Evolutionary conservation across 1,140 invertebrate species (phyloP).

Genomic region (Eubasilissa regina): DNA sequence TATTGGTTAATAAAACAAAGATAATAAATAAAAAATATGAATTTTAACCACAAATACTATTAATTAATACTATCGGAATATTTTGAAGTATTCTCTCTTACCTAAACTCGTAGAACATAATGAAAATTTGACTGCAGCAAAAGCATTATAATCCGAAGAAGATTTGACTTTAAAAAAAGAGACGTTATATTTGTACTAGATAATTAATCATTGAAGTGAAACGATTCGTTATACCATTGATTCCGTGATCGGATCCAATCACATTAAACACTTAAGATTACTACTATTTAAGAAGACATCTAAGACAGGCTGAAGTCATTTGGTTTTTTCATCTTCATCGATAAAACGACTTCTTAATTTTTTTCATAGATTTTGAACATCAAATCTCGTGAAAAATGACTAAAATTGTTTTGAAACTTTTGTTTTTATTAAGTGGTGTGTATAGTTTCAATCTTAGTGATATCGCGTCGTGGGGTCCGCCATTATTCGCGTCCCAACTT

Average conservation of each 20-base stretch:
- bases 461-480: slow-evolving; percentile 27
- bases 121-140: too few relatives aligned
- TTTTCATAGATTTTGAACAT: not conserved
- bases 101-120: too few relatives aligned
- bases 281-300: slow-evolving; percentile 37
- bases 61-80: too few relatives aligned
- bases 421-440: not conserved
- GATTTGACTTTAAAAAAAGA: too few relatives aligned
- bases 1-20: too few relatives aligned
- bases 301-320: slow-evolving; percentile 8
- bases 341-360: not conserved
- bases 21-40: too few relatives aligned
- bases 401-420: not conserved
- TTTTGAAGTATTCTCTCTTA: too few relatives aligned
- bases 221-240: slow-evolving; percentile 16
- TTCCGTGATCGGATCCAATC: slow-evolving; percentile 34
- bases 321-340: not conserved
- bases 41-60: too few relatives aligned
- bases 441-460: slow-evolving; percentile 39
- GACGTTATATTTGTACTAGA: too few relatives aligned
- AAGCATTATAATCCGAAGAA: too few relatives aligned
- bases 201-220: not conserved
- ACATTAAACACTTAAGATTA: slow-evolving; percentile 12
- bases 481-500: slow-evolving; percentile 10
- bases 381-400: not conserved